Evolutionary conservation across 2,797 vertebrate genomes (phyloP).

Genomic region (Falco berigora): DNA sequence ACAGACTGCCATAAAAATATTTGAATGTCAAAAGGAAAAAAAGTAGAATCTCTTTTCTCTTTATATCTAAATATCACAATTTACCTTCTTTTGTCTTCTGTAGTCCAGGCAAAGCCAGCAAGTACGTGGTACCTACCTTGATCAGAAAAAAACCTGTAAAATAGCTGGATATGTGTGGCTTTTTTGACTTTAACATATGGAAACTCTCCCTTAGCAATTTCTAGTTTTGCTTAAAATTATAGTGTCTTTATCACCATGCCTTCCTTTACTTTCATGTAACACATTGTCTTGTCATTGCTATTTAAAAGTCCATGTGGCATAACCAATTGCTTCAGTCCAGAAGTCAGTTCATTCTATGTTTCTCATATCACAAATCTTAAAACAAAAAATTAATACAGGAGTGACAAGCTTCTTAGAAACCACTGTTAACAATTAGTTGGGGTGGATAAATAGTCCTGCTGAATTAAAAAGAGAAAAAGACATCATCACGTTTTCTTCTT

Average conservation of each 20-base stretch:
- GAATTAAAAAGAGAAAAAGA: neutral
- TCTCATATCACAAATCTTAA: neutral
- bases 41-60: neutral
- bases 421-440: neutral
- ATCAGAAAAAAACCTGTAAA: conserved; percentile 9
- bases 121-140: conserved; percentile 39
- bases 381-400: neutral
- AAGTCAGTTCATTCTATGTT: neutral
- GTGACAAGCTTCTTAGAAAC: neutral
- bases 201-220: neutral
- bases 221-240: neutral
- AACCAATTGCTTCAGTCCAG: neutral
- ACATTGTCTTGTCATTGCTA: neutral
- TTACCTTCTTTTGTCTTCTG: neutral
- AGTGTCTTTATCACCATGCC: neutral
- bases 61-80: neutral
- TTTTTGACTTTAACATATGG: neutral
- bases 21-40: neutral
- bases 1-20: neutral
- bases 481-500: neutral
- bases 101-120: conserved; percentile 55
- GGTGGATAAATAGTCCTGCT: neutral
- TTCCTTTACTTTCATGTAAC: conserved; percentile 2
- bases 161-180: neutral
- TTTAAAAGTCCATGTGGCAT: neutral